Evolutionary conservation across 2,113 vertebrate species (phyloP), one percentile per base, ranked within the genome.

Genomic region (Cepphus grylle): DNA sequence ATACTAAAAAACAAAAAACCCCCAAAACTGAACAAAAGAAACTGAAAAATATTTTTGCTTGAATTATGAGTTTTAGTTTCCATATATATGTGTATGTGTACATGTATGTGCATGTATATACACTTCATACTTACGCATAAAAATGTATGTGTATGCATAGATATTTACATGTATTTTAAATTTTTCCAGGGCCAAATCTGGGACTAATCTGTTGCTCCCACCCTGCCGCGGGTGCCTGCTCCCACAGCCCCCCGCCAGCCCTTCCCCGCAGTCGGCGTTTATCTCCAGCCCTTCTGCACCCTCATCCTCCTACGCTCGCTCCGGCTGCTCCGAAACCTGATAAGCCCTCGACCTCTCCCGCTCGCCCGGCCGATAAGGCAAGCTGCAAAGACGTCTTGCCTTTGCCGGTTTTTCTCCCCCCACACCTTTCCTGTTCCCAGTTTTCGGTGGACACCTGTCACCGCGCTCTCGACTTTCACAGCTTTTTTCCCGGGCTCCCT

Each of bases 401-500:
- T 61, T 6, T 14, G 80, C 55, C n/a, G 15, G 40, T 96, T 98
- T 97, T 73, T 91, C 97, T 98, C n/a, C 92, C 80, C 85, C 63
- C 95, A 78, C 96, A 95, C 76, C 97, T 98, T 99, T 99, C 99
- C 99, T 98, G 98, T 98, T 97, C 97, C 98, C 98, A 98, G 97
- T 94, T 98, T 98, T 98, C 98, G 97, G 99, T 98, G 99, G 99
- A 98, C 99, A 99, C 99, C 99, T 99, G 99, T 99, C 99, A 99
- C 97, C 94, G 56, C 69, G 25, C 83, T 66, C 98, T 96, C 94
- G 92, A 92, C 97, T 97, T 93, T 96, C 97, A 63, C 97, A 82
- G 97, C 94, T 97, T 97, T 97, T 97, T 97, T 97, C 96, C 97
- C 95, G 45, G 45, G 95, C 92, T 91, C 53, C 84, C 91, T 94